Conservation (phyloP, 1,140 invertebrate species). For the Pogonognathellus flavescens region DNA sequence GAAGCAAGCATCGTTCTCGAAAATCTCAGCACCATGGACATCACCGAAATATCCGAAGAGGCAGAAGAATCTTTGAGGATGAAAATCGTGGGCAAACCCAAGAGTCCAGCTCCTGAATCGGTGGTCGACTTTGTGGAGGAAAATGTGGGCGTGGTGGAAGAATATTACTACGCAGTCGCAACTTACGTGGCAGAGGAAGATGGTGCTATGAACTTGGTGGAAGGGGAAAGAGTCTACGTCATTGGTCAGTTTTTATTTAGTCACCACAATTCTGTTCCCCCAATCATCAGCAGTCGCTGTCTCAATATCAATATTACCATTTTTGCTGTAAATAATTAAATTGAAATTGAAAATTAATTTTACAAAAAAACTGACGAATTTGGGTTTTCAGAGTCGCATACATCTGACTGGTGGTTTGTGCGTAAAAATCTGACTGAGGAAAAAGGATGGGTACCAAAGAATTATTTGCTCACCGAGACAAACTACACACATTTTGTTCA, state of each 20-base stretch:
- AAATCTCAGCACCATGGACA: constrained; percentile 25
- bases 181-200: constrained; percentile 89
- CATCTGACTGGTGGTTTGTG: constrained; percentile 92
- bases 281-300: too few relatives aligned
- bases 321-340: too few relatives aligned
- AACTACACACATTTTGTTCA: constrained; percentile 87
- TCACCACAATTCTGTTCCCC: too few relatives aligned
- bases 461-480: constrained; percentile 85
- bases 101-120: constrained; percentile 58
- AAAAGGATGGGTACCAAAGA: constrained; percentile 91
- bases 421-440: constrained; percentile 90
- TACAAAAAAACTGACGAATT: too few relatives aligned
- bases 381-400: constrained; percentile 78
- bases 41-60: constrained; percentile 63
- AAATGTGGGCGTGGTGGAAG: constrained; percentile 21
- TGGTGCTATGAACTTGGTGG: constrained; percentile 88
- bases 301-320: too few relatives aligned
- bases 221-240: constrained; percentile 90
- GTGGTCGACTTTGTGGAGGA: constrained; percentile 58
- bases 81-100: constrained; percentile 63
- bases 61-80: constrained; percentile 67
- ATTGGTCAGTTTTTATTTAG: constrained; percentile 78
- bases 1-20: constrained; percentile 54
- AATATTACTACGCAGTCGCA: constrained; percentile 78
- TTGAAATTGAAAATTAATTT: too few relatives aligned